These are phyloP conservation scores for Drosophila gaucha DNA, from an alignment of 2,888 invertebrate genomes.

Conservation along the genomic window DNA sequence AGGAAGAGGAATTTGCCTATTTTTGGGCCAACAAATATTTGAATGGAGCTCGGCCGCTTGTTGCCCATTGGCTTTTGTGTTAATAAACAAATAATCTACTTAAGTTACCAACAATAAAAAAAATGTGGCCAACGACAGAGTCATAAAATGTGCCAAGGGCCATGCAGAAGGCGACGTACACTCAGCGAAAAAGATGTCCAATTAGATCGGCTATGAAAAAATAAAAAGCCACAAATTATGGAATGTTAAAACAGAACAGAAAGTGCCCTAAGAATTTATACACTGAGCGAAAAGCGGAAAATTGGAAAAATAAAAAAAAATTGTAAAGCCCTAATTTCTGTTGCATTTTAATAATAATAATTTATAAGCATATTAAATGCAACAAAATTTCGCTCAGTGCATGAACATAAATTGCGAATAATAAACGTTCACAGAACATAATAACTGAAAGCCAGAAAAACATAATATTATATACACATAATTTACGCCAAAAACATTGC, in stretches of 20 bases:
- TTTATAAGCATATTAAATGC: background rate
- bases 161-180: slow-evolving; percentile 23
- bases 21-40: slow-evolving; percentile 30
- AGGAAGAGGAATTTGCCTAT: slow-evolving; percentile 39
- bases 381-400: slow-evolving; percentile 40
- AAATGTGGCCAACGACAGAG: slow-evolving; percentile 51
- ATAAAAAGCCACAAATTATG: too few species aligned
- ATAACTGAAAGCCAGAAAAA: slow-evolving; percentile 24
- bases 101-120: slow-evolving; percentile 65
- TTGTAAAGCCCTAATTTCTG: too few species aligned
- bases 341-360: too few species aligned
- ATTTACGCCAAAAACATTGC: slow-evolving; percentile 63
- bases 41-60: slow-evolving; percentile 33
- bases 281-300: background rate
- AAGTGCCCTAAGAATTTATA: too few species aligned
- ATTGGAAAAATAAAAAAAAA: too few species aligned
- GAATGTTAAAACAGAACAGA: too few species aligned
- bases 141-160: slow-evolving; percentile 60
- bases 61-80: slow-evolving; percentile 65
- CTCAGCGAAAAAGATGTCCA: slow-evolving; percentile 33
- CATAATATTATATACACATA: slow-evolving; percentile 71
- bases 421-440: slow-evolving; percentile 36
- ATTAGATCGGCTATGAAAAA: too few species aligned
- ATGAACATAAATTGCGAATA: slow-evolving; percentile 42
- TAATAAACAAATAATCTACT: slow-evolving; percentile 77